Evolutionary conservation across 2,888 invertebrate species (phyloP).

Genomic region (Drosophila phalerata): DNA sequence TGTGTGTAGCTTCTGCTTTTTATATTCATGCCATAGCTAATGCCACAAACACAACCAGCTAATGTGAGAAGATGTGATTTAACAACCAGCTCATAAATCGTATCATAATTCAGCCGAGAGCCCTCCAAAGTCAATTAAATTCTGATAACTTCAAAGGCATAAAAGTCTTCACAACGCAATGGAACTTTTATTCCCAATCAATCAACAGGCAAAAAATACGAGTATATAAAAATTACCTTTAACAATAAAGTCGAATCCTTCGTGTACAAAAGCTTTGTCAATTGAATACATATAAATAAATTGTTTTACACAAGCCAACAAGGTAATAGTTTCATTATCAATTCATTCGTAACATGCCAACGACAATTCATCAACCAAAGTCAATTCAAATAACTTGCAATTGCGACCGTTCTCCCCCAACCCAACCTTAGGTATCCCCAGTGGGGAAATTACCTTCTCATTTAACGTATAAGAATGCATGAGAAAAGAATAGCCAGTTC

Average conservation of each 20-base stretch:
- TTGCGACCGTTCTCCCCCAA: not conserved
- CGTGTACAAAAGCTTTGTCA: conserved; percentile 20
- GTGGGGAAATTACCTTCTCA: conserved; percentile 30
- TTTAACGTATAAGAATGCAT: conserved; percentile 40
- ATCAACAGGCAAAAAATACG: conserved; percentile 8
- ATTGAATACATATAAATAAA: conserved; percentile 27
- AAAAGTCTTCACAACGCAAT: not conserved
- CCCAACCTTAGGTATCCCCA: not conserved
- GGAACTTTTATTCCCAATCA: conserved; percentile 9
- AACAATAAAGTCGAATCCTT: conserved; percentile 1
- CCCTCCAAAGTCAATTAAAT: conserved; percentile 12
- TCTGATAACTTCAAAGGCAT: not conserved
- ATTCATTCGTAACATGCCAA: conserved; percentile 40
- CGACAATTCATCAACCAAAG: conserved; percentile 48
- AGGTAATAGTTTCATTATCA: conserved; percentile 39
- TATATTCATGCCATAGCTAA: conserved; percentile 1
- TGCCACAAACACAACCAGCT: conserved; percentile 13
- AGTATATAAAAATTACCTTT: not conserved
- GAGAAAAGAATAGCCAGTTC: conserved; percentile 1
- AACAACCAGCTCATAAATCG: conserved; percentile 33
- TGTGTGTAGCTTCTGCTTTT: conserved; percentile 7
- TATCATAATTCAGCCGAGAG: conserved; percentile 1
- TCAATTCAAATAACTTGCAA: conserved; percentile 53
- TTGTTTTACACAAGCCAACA: conserved; percentile 21
- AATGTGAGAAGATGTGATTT: conserved; percentile 30